Conservation (phyloP, 2,113 vertebrate species). For the Orthonyx spaldingii region DNA sequence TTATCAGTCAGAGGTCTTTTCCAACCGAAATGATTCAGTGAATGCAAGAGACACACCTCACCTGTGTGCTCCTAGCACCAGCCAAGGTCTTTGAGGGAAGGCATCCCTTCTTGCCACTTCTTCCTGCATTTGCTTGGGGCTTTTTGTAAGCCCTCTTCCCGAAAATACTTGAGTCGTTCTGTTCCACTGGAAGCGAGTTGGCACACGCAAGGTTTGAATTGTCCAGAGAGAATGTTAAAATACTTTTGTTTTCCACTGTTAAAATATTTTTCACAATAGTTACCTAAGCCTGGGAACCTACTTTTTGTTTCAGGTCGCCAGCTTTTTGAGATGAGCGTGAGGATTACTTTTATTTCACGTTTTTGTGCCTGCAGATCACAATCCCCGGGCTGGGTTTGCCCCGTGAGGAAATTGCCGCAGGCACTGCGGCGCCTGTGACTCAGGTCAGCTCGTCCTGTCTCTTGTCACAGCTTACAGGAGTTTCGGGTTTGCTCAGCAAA, state of each 20-base stretch:
- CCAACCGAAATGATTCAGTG: not conserved
- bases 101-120: not conserved
- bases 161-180: not conserved
- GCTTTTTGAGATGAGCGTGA: not conserved
- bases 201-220: not conserved
- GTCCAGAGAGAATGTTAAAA: not conserved
- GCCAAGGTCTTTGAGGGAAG: too few species aligned
- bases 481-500: not conserved
- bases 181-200: not conserved
- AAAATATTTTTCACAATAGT: not conserved
- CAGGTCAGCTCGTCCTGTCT: too few species aligned
- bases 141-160: not conserved
- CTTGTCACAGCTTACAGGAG: too few species aligned
- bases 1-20: not conserved
- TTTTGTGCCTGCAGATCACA: not conserved
- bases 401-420: accelerated
- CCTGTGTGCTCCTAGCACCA: not conserved
- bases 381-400: too few species aligned
- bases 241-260: not conserved
- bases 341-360: not conserved
- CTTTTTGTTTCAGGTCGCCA: not conserved
- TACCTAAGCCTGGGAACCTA: too few species aligned
- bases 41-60: not conserved
- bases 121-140: accelerated
- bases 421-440: accelerated